A percentile compares a stretch with the other conserved stretches of the same genome.
Conservation (phyloP, 2,888 invertebrate genomes). For the Hypercompe scribonia region DNA sequence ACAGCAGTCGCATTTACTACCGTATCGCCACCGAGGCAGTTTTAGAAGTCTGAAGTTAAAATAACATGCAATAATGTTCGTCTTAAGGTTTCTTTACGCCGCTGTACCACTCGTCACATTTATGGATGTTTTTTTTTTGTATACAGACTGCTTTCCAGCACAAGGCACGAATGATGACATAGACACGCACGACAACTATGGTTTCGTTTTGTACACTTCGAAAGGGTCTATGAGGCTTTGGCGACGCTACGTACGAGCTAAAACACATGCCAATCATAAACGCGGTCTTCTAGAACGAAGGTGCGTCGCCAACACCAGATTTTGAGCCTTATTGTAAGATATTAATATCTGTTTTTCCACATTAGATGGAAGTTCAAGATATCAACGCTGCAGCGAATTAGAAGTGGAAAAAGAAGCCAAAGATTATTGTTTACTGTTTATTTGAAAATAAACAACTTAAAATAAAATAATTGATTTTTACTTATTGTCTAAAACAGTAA, state of each 20-base stretch:
- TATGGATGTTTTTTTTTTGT: not conserved
- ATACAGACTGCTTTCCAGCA: slow-evolving; percentile 1
- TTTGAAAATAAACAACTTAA: slow-evolving; percentile 45
- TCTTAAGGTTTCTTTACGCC: not conserved
- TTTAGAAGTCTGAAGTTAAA: too few relatives aligned
- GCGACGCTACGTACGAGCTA: not conserved
- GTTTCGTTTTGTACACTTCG: not conserved
- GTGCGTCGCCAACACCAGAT: not conserved
- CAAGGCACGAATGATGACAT: slow-evolving; percentile 7
- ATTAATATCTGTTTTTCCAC: slow-evolving; percentile 2
- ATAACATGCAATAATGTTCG: too few relatives aligned
- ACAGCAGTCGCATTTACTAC: too few relatives aligned
- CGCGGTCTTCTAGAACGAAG: not conserved
- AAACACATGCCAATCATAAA: not conserved
- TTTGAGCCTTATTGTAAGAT: not conserved
- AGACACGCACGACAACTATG: not conserved
- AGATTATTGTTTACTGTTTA: slow-evolving; percentile 29
- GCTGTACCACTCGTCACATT: not conserved
- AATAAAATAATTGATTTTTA: slow-evolving; percentile 33
- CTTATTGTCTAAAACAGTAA: slow-evolving; percentile 14
- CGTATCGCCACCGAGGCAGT: too few relatives aligned
- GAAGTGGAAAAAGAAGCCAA: slow-evolving; percentile 26
- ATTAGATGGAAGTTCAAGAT: slow-evolving; percentile 38
- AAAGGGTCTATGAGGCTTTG: not conserved
- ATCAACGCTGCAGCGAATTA: slow-evolving; percentile 26